phyloP scores from a whole-genome alignment of 1,140 invertebrate genomes.

The Mya arenaria region DNA sequence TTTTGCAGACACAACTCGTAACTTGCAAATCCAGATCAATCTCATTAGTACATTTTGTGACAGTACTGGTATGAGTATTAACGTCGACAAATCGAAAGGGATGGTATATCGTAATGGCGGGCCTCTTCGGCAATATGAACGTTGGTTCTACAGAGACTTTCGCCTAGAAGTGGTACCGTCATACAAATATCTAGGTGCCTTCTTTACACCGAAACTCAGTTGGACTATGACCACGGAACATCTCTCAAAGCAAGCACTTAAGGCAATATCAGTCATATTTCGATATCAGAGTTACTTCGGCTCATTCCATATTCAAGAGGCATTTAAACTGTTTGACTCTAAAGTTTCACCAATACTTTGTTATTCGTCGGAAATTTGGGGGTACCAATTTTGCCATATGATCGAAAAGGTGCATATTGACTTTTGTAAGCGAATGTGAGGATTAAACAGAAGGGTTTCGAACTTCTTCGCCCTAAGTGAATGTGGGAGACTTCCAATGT shows the following conservation, averaged over 20 bases:
- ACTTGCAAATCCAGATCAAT: slow-evolving; percentile 12
- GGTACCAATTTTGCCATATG: background rate
- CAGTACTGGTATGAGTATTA: slow-evolving; percentile 11
- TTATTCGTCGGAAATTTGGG: slow-evolving; percentile 33
- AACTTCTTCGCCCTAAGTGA: slow-evolving; percentile 20
- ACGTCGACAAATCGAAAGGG: slow-evolving; percentile 28
- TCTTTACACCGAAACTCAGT: slow-evolving; percentile 27
- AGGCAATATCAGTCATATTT: slow-evolving; percentile 1
- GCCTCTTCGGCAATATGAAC: background rate
- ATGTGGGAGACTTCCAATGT: background rate
- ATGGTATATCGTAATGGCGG: slow-evolving; percentile 31
- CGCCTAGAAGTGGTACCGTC: slow-evolving; percentile 12
- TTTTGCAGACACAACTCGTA: slow-evolving; percentile 5
- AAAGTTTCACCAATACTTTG: slow-evolving; percentile 29
- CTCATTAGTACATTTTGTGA: slow-evolving; percentile 1
- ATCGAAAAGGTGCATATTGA: slow-evolving; percentile 29
- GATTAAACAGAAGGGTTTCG: background rate
- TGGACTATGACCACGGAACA: slow-evolving; percentile 9
- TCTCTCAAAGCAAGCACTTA: background rate
- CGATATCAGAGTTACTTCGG: background rate
- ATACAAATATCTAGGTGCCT: slow-evolving; percentile 35
- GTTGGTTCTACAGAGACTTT: slow-evolving; percentile 5
- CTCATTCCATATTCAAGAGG: background rate
- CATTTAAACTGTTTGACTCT: slow-evolving; percentile 28
- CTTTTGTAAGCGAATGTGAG: slow-evolving; percentile 9